A percentile compares a stretch with the other conserved stretches of the same genome.
Evolutionary conservation across 37 sponge, comb jelly and placozoan genomes (phyloP).

Genomic region (Halichondria panicea): DNA sequence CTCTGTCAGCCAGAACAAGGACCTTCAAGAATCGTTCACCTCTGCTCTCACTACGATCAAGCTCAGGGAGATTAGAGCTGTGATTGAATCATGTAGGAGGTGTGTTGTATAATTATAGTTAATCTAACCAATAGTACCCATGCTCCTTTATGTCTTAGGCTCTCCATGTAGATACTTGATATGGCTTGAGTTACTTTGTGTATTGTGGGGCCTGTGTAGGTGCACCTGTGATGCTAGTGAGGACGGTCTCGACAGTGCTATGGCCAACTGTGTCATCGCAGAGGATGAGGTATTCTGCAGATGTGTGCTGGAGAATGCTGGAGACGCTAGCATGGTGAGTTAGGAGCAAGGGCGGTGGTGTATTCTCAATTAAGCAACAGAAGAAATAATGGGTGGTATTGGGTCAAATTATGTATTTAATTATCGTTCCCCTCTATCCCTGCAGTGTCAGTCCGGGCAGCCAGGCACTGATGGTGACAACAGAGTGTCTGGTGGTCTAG

Average conservation of each 20-base stretch:
- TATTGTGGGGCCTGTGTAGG: conserved; percentile 6
- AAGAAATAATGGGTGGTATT: not conserved
- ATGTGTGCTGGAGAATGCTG: conserved; percentile 24
- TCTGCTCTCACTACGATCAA: conserved; percentile 27
- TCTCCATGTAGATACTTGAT: too few relatives aligned
- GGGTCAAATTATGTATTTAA: not conserved
- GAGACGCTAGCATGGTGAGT: conserved; percentile 1
- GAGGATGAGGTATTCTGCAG: conserved; percentile 19
- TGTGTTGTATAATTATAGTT: not conserved
- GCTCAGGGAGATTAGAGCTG: conserved; percentile 26
- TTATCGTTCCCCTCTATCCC: not conserved
- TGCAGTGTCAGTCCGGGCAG: not conserved
- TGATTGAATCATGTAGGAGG: conserved; percentile 25
- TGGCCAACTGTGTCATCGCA: conserved; percentile 12
- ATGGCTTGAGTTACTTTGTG: too few relatives aligned
- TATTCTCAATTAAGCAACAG: not conserved
- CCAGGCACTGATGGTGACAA: not conserved
- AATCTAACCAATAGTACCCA: not conserved
- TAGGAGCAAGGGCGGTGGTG: too few relatives aligned
- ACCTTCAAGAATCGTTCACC: conserved; percentile 30
- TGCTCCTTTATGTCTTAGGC: too few relatives aligned
- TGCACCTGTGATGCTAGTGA: conserved; percentile 25
- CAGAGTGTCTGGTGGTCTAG: not conserved
- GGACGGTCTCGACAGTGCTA: not conserved
- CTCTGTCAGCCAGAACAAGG: conserved; percentile 1